Evolutionary conservation across 1,140 invertebrate species (phyloP).

Genomic region (Dreissena polymorpha): DNA sequence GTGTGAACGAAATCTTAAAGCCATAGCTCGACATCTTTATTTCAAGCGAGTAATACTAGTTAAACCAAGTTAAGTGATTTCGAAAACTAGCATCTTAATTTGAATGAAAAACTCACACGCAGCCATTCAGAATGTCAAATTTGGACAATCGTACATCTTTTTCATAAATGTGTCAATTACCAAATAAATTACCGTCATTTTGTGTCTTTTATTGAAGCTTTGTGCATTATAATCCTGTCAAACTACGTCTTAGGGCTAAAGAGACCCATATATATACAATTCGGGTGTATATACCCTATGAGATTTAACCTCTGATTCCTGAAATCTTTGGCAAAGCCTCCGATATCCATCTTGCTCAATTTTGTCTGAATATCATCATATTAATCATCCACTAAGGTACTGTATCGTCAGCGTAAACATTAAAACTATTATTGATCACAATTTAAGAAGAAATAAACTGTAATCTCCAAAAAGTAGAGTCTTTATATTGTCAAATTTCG

Average conservation of each 20-base stretch:
- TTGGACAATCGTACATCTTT: neutral
- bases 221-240: constrained; percentile 2
- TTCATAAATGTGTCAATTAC: constrained; percentile 28
- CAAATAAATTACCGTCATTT: constrained; percentile 18
- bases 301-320: constrained; percentile 32
- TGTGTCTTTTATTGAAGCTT: neutral
- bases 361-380: neutral
- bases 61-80: no score
- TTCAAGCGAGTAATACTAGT: no score
- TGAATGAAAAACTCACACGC: no score
- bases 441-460: constrained; percentile 16
- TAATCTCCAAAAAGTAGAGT: constrained; percentile 33
- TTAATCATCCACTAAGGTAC: constrained; percentile 29
- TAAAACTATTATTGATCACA: constrained; percentile 20
- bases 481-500: constrained; percentile 6
- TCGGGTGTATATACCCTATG: no score
- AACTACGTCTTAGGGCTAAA: neutral
- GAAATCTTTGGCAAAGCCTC: no score
- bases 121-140: no score
- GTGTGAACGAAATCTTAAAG: no score
- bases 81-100: no score
- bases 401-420: constrained; percentile 29
- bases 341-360: no score
- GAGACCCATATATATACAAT: no score
- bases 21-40: no score